phyloP scores from a whole-genome alignment of 2,888 invertebrate genomes.

The Rhingia rostrata region DNA sequence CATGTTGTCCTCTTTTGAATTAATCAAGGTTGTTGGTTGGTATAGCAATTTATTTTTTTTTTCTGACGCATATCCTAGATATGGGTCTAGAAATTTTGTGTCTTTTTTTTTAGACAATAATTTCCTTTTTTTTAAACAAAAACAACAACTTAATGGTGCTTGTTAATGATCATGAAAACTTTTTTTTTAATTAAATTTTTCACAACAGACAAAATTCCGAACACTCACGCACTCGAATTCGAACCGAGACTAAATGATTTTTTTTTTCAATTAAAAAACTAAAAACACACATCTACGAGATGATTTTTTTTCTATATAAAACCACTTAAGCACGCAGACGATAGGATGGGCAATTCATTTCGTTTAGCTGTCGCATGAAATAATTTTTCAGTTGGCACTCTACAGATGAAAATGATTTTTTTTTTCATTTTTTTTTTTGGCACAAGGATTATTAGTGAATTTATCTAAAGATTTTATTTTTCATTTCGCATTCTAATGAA shows the following conservation, averaged over 20 bases:
- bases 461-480: conserved; percentile 24
- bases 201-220: conserved; percentile 1
- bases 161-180: conserved; percentile 53
- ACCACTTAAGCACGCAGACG: conserved; percentile 66
- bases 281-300: conserved; percentile 10
- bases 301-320: conserved; percentile 32
- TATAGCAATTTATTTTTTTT: not conserved
- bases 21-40: conserved; percentile 45
- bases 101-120: not conserved
- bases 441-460: conserved; percentile 66
- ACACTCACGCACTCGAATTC: conserved; percentile 41
- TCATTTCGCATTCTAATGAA: conserved; percentile 54
- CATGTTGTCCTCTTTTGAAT: conserved; percentile 41
- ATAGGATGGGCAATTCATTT: conserved; percentile 62
- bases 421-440: conserved; percentile 60
- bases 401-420: conserved; percentile 49
- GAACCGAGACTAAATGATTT: conserved; percentile 36
- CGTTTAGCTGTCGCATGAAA: conserved; percentile 58
- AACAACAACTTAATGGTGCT: conserved; percentile 21
- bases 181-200: conserved; percentile 14
- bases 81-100: conserved; percentile 3
- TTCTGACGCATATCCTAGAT: conserved; percentile 5
- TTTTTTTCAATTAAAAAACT: conserved; percentile 2
- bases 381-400: conserved; percentile 63
- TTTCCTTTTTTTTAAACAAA: conserved; percentile 7